These are phyloP conservation scores for Aphrophora alni DNA, from an alignment of 2,888 invertebrate genomes.

Conservation along the genomic window DNA sequence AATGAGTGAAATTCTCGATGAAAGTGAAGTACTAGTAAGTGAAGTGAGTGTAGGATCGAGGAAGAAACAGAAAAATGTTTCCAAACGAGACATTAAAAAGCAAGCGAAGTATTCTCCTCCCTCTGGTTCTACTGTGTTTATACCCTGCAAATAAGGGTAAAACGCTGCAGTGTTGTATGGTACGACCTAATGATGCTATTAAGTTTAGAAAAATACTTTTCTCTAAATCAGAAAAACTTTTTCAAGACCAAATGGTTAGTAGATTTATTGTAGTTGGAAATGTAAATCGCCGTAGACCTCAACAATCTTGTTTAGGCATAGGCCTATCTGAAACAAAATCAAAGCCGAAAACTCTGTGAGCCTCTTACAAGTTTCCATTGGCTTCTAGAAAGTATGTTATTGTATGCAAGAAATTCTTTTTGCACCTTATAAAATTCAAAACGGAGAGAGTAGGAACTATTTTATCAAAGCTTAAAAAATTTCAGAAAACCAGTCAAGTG, in stretches of 20 bases:
- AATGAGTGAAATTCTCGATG: too few species aligned
- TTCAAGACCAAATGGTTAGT: constrained; percentile 11
- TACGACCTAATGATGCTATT: background rate
- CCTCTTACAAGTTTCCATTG: background rate
- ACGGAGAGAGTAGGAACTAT: background rate
- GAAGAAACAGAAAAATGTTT: too few species aligned
- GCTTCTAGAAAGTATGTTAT: background rate
- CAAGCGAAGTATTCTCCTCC: too few species aligned
- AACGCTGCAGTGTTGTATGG: too few species aligned
- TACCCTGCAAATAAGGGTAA: too few species aligned
- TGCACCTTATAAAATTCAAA: background rate
- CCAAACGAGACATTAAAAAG: too few species aligned
- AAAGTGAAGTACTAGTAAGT: too few species aligned
- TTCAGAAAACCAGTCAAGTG: too few species aligned
- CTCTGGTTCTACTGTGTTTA: too few species aligned
- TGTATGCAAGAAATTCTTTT: constrained; percentile 8
- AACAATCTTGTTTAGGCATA: constrained; percentile 18
- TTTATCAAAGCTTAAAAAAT: constrained; percentile 9
- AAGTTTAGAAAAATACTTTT: constrained; percentile 9
- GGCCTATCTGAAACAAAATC: constrained; percentile 10
- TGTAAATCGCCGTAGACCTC: background rate
- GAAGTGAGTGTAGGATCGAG: too few species aligned
- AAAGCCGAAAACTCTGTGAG: constrained; percentile 4
- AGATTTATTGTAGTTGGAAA: background rate
- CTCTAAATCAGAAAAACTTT: constrained; percentile 4